A percentile compares a stretch with the other conserved stretches of the same genome.
Conservation (phyloP, 2,113 vertebrate genomes). For the Elaphurus davidianus region DNA sequence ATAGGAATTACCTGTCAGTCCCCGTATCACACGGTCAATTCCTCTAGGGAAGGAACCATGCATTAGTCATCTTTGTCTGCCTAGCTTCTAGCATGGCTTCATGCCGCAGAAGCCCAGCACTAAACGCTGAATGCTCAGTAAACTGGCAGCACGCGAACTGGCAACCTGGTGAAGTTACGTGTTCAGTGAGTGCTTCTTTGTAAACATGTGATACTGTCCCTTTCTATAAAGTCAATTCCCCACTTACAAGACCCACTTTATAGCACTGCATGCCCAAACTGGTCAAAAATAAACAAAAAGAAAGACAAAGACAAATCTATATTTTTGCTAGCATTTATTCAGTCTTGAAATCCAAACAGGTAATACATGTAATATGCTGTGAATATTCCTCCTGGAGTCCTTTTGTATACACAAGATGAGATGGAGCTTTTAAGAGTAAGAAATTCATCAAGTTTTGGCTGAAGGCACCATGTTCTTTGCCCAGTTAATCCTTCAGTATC, state of each 20-base stretch:
- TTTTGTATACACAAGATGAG: not conserved
- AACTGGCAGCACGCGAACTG: not conserved
- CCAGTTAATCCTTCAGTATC: not conserved
- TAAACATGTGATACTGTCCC: not conserved
- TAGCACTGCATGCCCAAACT: not conserved
- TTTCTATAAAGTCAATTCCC: not conserved
- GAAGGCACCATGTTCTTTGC: not conserved
- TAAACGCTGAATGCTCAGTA: not conserved
- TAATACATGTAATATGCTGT: not conserved
- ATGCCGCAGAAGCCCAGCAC: not conserved
- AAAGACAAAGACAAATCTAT: not conserved
- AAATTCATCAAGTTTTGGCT: not conserved
- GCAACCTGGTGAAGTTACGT: not conserved
- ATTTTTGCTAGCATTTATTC: not conserved
- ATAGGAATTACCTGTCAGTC: not conserved
- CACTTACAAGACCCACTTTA: not conserved
- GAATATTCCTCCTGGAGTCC: not conserved
- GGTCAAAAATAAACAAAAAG: not conserved
- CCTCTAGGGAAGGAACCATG: not conserved
- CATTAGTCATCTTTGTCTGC: not conserved
- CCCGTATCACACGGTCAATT: rapidly evolving
- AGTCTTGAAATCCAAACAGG: not conserved
- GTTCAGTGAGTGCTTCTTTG: not conserved
- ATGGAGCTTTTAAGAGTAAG: not conserved
- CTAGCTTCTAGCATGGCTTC: not conserved